Base-by-base conservation (phyloP, 2,888 invertebrate genomes). In the Diploptera punctata region DNA sequence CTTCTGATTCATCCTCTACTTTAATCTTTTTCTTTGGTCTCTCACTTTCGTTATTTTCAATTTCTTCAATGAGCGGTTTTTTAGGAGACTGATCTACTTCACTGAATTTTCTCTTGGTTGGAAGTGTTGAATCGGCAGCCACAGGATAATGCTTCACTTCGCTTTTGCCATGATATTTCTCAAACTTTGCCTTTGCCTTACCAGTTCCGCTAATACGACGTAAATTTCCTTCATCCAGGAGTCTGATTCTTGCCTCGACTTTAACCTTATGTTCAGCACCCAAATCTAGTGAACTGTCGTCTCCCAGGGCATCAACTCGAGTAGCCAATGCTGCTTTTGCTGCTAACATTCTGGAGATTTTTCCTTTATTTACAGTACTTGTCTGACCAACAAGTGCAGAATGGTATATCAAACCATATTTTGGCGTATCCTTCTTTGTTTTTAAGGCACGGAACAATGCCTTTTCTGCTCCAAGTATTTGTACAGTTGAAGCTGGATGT, bases 391-490 rank as follows among this genome's bases (percentile, higher is more conserved):
- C 93, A 19, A 99, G 83, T 79, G 94, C 93, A 0, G 99, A 93
- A 81, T 99, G 99, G 82, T 98, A 99, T 76, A 99, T 97, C 52
- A 99, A 86, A 85, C 99, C 99, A 82, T 99, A 99, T 81, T 99
- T 99, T 0, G 99, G 99, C 0, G 99, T 99, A 80, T 99, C 97
- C 80, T 97, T 95, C 80, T 97, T 97, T 0, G 98, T 95, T 84
- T 99, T 99, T 19, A 99, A 85, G 0, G 99, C 99, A 76, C 99
- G 87, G 85, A 99, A 99, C 13, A 99, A 84, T 0, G 99, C 99
- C 81, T 99, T 99, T 81, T 99, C 99, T 0, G 99, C 99, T 75
- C 99, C 99, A 72, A 99, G 90, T 78, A 99, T 98, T 85, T 99
- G 99, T 5, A 99, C 88, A 0, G 99, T 99, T 0, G 99, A 99